Base-by-base conservation (phyloP, 2,797 vertebrate genomes). In the Protosalanx chinensis region DNA sequence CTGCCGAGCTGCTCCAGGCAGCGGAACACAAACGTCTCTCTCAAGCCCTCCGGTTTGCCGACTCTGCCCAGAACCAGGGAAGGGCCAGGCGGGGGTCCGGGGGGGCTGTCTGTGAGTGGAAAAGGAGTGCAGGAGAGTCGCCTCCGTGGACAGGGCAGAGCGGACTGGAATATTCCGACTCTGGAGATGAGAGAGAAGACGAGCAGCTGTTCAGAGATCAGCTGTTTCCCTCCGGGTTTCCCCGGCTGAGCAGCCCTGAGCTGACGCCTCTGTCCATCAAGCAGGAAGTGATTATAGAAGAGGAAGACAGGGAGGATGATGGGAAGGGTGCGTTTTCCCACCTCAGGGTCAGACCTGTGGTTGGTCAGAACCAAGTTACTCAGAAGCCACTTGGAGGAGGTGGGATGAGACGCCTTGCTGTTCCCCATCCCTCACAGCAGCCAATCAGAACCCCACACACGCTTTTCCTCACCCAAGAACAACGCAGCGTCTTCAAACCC, bases 221-320 rank as follows among this genome's bases (percentile, higher is more conserved):
- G 1, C 76, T 72, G 63, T 77, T 81, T 23, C 69, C 79, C 53
- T 67, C 79, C 0, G 72, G 62, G 12, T 73, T 83, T 46, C 78
- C 76, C 29, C 84, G 77, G 66, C 76, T 69, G 41, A 81, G 73
- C 35, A 75, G 62, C 51, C 74, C 53, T 3, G 74, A 78, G 7
- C 18, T 67, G 2, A 77, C 78, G 53, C 80, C 72, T 1, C 76
- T 88, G 63, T 71, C 79, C 1, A 73, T 93, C 70, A 93, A 94
- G 76, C 88, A 91, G 78, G 92, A 92, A 67, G 81, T 89, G 8
- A 70, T 85, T 18, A 74, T 82, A 1, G 86, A 88, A 4, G 70
- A 57, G 10, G 64, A 74, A 67, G 79, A 81, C 20, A 85, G 86
- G 30, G 76, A 82, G 66, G 72, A 73, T 20, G 63, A 20, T 0